These are phyloP conservation scores for Trichechus manatus DNA, from an alignment of 2,113 vertebrate genomes.

Conservation along the genomic window DNA sequence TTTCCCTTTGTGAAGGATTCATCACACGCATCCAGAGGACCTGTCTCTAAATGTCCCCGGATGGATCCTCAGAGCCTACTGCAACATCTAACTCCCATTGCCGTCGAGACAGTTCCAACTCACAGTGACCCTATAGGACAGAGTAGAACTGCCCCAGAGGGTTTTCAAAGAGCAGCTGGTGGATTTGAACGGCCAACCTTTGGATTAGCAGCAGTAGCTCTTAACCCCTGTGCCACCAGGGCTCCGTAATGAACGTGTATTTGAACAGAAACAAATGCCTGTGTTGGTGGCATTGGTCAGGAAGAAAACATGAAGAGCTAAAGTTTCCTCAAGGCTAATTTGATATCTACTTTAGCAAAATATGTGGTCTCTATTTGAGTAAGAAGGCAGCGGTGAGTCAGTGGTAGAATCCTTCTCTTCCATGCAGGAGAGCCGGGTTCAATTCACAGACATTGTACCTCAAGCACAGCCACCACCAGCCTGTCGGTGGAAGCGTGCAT, in stretches of 20 bases:
- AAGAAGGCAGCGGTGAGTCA: too few species aligned
- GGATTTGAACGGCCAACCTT: too few species aligned
- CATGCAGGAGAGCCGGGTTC: not conserved
- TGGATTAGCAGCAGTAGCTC: too few species aligned
- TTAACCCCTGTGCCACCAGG: too few species aligned
- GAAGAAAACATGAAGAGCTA: not conserved
- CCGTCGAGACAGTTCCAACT: too few species aligned
- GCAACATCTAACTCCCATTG: too few species aligned
- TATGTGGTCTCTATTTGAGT: not conserved
- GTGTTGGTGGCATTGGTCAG: not conserved
- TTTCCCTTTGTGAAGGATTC: not conserved
- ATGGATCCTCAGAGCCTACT: not conserved
- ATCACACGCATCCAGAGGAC: not conserved
- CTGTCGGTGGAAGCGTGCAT: too few species aligned
- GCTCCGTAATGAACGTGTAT: not conserved
- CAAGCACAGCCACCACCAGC: not conserved
- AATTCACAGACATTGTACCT: not conserved
- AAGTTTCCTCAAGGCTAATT: conserved; percentile 16
- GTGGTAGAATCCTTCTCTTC: too few species aligned
- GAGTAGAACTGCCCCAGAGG: too few species aligned
- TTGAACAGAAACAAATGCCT: not conserved
- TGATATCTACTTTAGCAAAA: conserved; percentile 4
- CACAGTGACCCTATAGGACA: too few species aligned
- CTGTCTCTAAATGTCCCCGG: not conserved
- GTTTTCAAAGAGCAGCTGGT: too few species aligned